These are phyloP conservation scores for Phymatocera aterrima DNA, from an alignment of 2,888 invertebrate species.

Conservation along the genomic window DNA sequence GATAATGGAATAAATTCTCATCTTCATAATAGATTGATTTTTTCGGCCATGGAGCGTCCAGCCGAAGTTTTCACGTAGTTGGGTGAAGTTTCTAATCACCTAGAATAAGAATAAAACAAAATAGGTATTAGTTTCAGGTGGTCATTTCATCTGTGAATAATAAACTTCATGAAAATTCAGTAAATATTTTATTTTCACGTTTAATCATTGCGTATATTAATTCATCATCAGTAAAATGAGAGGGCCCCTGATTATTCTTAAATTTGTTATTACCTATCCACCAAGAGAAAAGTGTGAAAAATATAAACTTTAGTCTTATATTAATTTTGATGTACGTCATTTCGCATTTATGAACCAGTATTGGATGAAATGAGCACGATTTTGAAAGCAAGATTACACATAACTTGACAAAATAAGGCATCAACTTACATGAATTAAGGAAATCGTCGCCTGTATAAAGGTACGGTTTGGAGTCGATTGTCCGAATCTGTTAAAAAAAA, in stretches of 20 bases:
- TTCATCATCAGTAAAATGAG: slow-evolving; percentile 34
- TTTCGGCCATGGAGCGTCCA: neutral
- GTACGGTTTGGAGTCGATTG: neutral
- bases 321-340: neutral
- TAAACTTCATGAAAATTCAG: slow-evolving; percentile 49
- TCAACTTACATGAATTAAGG: neutral
- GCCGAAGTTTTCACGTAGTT: neutral
- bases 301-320: neutral
- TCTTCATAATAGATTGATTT: neutral
- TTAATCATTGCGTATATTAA: slow-evolving; percentile 59
- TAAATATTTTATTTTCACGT: slow-evolving; percentile 53
- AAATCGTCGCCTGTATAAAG: neutral
- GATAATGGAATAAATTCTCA: neutral
- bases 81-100: slow-evolving; percentile 18
- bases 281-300: neutral
- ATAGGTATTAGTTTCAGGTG: slow-evolving; percentile 27
- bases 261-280: neutral
- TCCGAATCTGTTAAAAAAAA: slow-evolving; percentile 39
- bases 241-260: neutral
- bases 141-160: slow-evolving; percentile 17
- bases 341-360: too few relatives aligned
- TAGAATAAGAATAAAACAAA: slow-evolving; percentile 39
- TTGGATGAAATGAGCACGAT: slow-evolving; percentile 42
- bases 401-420: neutral
- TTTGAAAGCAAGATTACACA: slow-evolving; percentile 52